Conservation (phyloP, 2,113 vertebrate genomes). For the Scartelaos histophorus region DNA sequence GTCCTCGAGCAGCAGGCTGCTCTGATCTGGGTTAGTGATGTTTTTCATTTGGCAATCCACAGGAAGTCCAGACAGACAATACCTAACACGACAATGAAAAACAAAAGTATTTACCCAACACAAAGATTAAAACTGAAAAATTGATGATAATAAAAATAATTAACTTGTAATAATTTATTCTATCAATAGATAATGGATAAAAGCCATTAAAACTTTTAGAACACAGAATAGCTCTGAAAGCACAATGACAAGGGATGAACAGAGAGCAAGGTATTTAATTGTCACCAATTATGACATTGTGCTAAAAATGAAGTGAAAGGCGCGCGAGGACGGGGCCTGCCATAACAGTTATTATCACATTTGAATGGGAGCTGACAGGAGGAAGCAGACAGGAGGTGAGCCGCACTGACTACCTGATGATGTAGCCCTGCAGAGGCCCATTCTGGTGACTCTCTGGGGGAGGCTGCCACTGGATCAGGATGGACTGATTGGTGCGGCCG, state of each 20-base stretch:
- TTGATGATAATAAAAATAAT: not conserved
- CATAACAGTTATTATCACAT: conserved; percentile 55
- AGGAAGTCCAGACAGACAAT: conserved; percentile 92
- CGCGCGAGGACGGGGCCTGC: conserved; percentile 45
- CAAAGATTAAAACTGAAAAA: not conserved
- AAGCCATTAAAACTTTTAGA: conserved; percentile 22
- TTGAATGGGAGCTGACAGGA: conserved; percentile 42
- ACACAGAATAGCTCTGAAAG: conserved; percentile 27
- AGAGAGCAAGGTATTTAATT: conserved; percentile 58
- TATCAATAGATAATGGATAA: not conserved
- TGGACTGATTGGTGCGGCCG: conserved; percentile 97
- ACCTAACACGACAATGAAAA: conserved; percentile 72
- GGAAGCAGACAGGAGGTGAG: conserved; percentile 29
- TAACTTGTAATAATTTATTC: not conserved
- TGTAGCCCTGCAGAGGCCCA: conserved; percentile 90
- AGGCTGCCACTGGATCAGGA: conserved; percentile 98
- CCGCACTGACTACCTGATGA: conserved; percentile 84
- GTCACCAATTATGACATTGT: conserved; percentile 56
- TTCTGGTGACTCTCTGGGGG: conserved; percentile 96
- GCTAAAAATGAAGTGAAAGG: conserved; percentile 37
- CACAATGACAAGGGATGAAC: conserved; percentile 49
- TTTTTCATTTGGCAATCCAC: conserved; percentile 99
- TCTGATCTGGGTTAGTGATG: conserved; percentile 90
- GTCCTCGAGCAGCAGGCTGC: conserved; percentile 92
- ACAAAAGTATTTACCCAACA: not conserved